Base-by-base conservation (phyloP, 2,888 invertebrate genomes). In the Pachydiplax longipennis region DNA sequence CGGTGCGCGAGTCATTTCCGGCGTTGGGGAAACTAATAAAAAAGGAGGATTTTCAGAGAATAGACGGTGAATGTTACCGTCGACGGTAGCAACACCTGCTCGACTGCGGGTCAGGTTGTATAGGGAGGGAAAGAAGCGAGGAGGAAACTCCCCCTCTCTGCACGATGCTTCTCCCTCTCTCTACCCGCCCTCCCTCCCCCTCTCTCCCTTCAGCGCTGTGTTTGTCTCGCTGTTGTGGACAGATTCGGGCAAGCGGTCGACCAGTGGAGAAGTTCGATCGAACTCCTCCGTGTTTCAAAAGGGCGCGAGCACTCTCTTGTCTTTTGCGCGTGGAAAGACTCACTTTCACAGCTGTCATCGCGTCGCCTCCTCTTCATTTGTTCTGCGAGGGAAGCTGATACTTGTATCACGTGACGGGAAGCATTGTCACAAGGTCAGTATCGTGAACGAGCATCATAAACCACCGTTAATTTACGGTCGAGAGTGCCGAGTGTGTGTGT, bases 81-180 rank as follows among this genome's bases (percentile, higher is more conserved):
- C 35, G 87, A 87, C 87, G 87, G 87, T 87, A 87, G 87, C 87
- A 87, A 87, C 87, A 87, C 87, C 87, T 87, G 87, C 87, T 87
- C 87, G 87, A 87, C 87, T 87, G 61, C 87, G 87, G 87, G 87
- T 87, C 87, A 87, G 87, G 87, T 87, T 87, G 87, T 87, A 61
- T 58, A 83, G 83, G 83, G 31, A 83, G 37, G 87, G 65, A 87
- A 53, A 61, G 44, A 37, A 65, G 83, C 83, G 83, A 83, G 53
- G 83, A 83, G 83, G 83, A 58, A 83, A 83, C 53, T 61, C 65
- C 22, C 37, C n/a, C 37, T 61, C 12, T 1, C 18, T 53, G 31
- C 37, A 37, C 87, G 6, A 10, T 61, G 31, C 40, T 44, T n/a
- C n/a, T n/a, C n/a, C n/a, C 40, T 15, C 37, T 40, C 44, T 81